Evolutionary conservation across 2,888 invertebrate genomes (phyloP).

Genomic region (Neoitamus cyanurus): DNA sequence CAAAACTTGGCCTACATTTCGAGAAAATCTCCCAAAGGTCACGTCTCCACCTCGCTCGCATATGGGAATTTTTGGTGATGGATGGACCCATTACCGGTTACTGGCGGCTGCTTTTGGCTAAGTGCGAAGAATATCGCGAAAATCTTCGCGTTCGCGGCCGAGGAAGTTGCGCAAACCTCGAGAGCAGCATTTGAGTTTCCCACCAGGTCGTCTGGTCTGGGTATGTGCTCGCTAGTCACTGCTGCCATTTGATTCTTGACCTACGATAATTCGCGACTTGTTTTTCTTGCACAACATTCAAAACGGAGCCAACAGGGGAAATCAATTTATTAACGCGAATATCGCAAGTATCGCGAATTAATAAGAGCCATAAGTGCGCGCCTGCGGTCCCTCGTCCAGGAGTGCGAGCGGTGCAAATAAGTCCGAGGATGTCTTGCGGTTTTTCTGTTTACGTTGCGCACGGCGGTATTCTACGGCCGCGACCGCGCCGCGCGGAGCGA

Average conservation of each 20-base stretch:
- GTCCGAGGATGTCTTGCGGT: conserved; percentile 34
- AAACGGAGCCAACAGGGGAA: neutral
- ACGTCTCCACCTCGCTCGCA: conserved; percentile 17
- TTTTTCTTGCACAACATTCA: conserved; percentile 15
- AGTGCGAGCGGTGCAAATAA: neutral
- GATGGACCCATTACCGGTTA: neutral
- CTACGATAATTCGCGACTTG: conserved; percentile 29
- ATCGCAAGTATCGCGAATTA: conserved; percentile 36
- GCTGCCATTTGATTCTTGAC: conserved; percentile 26
- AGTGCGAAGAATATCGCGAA: neutral
- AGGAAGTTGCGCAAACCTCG: conserved; percentile 15
- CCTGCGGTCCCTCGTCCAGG: neutral
- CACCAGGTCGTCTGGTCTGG: neutral
- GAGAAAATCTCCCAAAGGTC: conserved; percentile 26
- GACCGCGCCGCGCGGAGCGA: too few species aligned
- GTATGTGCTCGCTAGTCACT: neutral
- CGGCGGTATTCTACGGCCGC: neutral
- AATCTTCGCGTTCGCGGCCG: neutral
- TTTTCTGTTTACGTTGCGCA: conserved; percentile 27
- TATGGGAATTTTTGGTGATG: conserved; percentile 26
- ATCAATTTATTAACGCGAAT: conserved; percentile 27
- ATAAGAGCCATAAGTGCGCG: neutral
- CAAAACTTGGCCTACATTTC: conserved; percentile 13
- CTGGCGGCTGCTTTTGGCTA: neutral
- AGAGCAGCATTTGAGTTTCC: neutral